Base-by-base conservation (phyloP, 1,140 invertebrate genomes). In the Glomeris maerens region DNA sequence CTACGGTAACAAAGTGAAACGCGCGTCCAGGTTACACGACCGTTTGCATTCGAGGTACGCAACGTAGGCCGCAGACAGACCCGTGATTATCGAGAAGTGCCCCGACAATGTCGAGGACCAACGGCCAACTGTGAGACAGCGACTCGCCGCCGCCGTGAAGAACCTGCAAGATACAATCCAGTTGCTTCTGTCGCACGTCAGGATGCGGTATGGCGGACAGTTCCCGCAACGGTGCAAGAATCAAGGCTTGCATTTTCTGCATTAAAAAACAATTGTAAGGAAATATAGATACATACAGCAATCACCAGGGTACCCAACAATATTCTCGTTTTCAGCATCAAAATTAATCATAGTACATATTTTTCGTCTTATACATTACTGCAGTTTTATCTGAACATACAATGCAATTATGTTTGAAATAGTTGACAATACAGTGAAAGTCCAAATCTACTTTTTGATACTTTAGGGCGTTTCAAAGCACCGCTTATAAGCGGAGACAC, bases 101-200 rank as follows among this genome's bases (percentile, higher is more conserved):
- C 44, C 88, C 90, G 63, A 98, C 90, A 55, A 98, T 91, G 59
- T 83, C 82, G 42, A 98, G 78, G 48, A 97, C 81, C 42, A 90
- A 76, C 23, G 92, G 90, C 92, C 93, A 98, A 27, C 91, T 90
- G 66, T 91, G 83, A 17, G 82, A 81, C 14, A 96, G 70, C 42
- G 81, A 83, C 62, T 96, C 90, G 2, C 92, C 92, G 60, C 85
- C 81, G 41, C 81, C 84, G 71, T 97, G 92, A 22, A 98, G 73
- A 55, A 97, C 81, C 64, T 92, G 81, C 27, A 94, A 73, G 7
- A 93, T 83, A 67, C 92, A 96, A 61, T 98, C 91, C 52, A 98
- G 69, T 71, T 98, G 94, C 47, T 90, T 78, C 62, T 92, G 87
- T 53, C 92, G 74, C 14, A 98, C 92, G 73, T 98, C 93, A 31